Evolutionary conservation across 2,113 vertebrate genomes (phyloP), one percentile per base, ranked within the genome.

Genomic region (Opisthocomus hoazin): DNA sequence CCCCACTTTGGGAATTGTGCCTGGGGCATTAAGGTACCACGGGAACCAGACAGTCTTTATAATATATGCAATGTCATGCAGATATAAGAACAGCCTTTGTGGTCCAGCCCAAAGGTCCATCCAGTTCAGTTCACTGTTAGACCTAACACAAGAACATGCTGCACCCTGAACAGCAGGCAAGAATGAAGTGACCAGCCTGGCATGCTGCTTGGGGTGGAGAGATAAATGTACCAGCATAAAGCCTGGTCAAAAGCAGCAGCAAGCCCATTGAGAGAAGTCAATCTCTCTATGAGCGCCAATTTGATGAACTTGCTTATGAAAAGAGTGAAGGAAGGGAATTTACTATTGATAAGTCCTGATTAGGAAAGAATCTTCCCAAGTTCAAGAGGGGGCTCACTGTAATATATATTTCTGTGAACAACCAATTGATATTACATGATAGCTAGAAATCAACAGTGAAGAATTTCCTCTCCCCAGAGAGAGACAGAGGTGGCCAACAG

Each of bases 1-100:
- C 27, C 63, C 29, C 0, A 0, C 27, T 77, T 76, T 39, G 41
- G 64, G 34, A 20, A 30, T 63, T 58, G 36, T 3, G 4, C 45
- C 63, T 37, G 26, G 2, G 5, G 26, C 64, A 36, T 10, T 45
- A 76, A 73, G 77, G 32, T 48, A 73, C 24, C 15, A 32, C 0
- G 0, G 45, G 34, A 73, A 48, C 11, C 15, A 57, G 45, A 27
- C 17, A 69, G 50, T 70, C 20, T 61, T 78, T 88, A 19, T 53
- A 34, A 26, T 64, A 36, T 11, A 46, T 20, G 23, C 22, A 54
- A 2, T 76, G 37, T 61, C 68, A 91, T 1, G 1, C 16, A 17
- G 8, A 13, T 54, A 7, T n/a, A 41, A 64, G 51, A 85, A n/a
- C 32, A 75, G 45, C 14, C 12, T 53, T 64, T 73, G 8, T 69